Evolutionary conservation across 1,140 invertebrate genomes (phyloP), one percentile per base, ranked within the genome.

Genomic region (Achroia grisella): DNA sequence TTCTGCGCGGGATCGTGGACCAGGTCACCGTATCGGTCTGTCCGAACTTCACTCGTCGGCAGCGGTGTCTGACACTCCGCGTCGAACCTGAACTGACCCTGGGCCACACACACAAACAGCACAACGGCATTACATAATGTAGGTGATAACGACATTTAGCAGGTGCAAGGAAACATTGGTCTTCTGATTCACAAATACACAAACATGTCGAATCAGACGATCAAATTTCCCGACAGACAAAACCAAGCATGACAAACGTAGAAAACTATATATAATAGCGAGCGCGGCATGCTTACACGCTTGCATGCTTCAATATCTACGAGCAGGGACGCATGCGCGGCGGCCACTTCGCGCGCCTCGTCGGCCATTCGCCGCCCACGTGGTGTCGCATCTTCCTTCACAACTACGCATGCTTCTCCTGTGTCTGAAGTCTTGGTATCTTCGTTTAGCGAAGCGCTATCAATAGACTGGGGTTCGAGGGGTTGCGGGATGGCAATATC

Each of bases 21-120:
- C 56, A 86, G 77, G 42, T 87, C 86, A 10, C 86, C 86, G 56
- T 61, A 87, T 44, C 70, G 64, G 62, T 86, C 86, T 34, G 91
- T 87, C 64, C 89, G 86, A 56, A 88, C 81, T 55, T 90, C 89
- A 48, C 88, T 87, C 43, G 90, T 88, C 42, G 90, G 91, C 52
- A 93, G 78, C 53, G 88, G 89, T 32, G 90, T 82, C 49, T 88
- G 87, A 66, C 89, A 91, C 73, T 94, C 93, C 62, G 92, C 91
- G 66, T 93, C 92, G 87, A 94, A 94, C 50, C 91, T 88, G 83
- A 94, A 94, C 77, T 94, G 92, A 86, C 92, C 93, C 92, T 93
- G 88, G 39, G 71, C 65, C 68, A 73, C 63, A 59, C 49, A 37
- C 32, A 71, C 46, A 63, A n/a, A 54, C 39, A 62, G 47, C 60